phyloP scores from a whole-genome alignment of 2,888 invertebrate genomes.

The Melanargia galathea region DNA sequence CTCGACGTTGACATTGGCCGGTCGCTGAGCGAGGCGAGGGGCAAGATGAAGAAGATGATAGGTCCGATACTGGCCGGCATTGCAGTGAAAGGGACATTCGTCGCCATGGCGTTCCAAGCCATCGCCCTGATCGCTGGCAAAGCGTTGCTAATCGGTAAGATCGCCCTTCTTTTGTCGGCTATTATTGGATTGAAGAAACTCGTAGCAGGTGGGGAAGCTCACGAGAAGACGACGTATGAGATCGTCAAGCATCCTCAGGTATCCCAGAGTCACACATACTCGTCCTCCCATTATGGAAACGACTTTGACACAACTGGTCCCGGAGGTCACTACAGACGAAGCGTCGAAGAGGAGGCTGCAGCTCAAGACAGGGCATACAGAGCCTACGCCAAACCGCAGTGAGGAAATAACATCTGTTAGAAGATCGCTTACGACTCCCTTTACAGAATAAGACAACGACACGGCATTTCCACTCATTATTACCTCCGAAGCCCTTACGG shows the following conservation, averaged over 20 bases:
- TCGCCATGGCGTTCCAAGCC: constrained; percentile 88
- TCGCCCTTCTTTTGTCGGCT: constrained; percentile 89
- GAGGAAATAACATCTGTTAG: constrained; percentile 42
- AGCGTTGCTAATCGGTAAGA: constrained; percentile 91
- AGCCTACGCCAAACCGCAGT: constrained; percentile 75
- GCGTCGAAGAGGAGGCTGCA: constrained; percentile 82
- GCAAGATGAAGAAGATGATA: constrained; percentile 85
- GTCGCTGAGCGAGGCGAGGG: constrained; percentile 79
- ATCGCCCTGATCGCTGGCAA: constrained; percentile 90
- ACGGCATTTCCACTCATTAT: constrained; percentile 33
- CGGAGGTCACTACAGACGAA: constrained; percentile 83
- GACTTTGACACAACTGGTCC: constrained; percentile 83
- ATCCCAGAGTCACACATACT: constrained; percentile 89
- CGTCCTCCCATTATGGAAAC: constrained; percentile 85
- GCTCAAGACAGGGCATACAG: constrained; percentile 85
- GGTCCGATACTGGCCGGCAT: constrained; percentile 86
- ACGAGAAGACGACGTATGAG: constrained; percentile 91
- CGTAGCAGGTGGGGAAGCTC: constrained; percentile 84
- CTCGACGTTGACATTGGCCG: constrained; percentile 73
- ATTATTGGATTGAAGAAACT: constrained; percentile 91
- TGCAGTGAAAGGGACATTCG: constrained; percentile 87
- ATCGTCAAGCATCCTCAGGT: constrained; percentile 93
- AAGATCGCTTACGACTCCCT: constrained; percentile 65
- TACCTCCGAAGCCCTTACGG: constrained; percentile 48
- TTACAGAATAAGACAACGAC: constrained; percentile 64